Percentiles rank a stretch among this genome's conserved stretches.
These are phyloP conservation scores for Thymelicus sylvestris DNA, from an alignment of 2,888 invertebrate species.

Conservation along the genomic window DNA sequence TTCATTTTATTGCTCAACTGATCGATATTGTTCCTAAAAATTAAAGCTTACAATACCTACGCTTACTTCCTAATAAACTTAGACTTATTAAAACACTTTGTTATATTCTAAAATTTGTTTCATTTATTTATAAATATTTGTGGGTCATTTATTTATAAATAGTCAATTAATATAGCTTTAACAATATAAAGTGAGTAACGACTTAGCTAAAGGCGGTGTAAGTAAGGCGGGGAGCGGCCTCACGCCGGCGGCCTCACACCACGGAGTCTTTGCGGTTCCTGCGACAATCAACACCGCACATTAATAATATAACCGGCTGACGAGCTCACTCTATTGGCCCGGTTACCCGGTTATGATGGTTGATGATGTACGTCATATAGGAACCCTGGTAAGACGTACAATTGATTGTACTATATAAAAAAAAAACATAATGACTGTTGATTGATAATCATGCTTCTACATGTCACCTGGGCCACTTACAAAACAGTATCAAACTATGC, in stretches of 20 bases:
- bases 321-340: no score
- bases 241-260: conserved; percentile 62
- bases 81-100: conserved; percentile 22
- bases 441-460: no score
- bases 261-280: conserved; percentile 84
- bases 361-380: no score
- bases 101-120: conserved; percentile 75
- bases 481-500: no score
- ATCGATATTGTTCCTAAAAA: conserved; percentile 1
- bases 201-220: conserved; percentile 59
- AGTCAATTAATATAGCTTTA: conserved; percentile 76
- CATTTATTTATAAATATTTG: conserved; percentile 78
- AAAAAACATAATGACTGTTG: no score
- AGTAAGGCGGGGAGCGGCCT: neutral
- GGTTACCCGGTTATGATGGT: no score
- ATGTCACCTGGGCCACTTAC: no score
- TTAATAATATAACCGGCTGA: neutral
- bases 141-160: conserved; percentile 79
- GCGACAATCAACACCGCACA: conserved; percentile 51
- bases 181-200: conserved; percentile 78
- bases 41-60: conserved; percentile 4
- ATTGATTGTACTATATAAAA: no score
- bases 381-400: no score
- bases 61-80: neutral
- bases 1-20: conserved; percentile 13